phyloP scores from a whole-genome alignment of 2,888 invertebrate species.

The Steinernema carpocapsae region DNA sequence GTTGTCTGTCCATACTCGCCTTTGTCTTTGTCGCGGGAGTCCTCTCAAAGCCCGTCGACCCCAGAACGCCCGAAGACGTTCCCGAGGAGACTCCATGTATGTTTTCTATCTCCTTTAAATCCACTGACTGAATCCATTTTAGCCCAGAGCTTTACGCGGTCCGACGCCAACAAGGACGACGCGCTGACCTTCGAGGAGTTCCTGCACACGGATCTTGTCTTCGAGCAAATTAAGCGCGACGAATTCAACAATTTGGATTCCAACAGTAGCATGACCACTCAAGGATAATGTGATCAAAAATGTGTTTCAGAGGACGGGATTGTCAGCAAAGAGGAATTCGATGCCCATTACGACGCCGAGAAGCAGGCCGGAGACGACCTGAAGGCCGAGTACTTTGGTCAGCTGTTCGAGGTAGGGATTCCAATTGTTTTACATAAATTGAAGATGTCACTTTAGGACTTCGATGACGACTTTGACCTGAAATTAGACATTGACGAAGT shows the following conservation, averaged over 20 bases:
- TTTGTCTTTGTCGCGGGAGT: slow-evolving; percentile 11
- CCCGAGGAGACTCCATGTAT: slow-evolving; percentile 23
- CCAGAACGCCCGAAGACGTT: slow-evolving; percentile 25
- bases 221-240: slow-evolving; percentile 62
- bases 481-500: slow-evolving; percentile 55
- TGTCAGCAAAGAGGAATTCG: slow-evolving; percentile 57
- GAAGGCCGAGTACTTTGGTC: slow-evolving; percentile 59
- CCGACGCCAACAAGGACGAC: slow-evolving; percentile 56
- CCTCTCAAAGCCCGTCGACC: slow-evolving; percentile 8
- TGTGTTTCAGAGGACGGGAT: slow-evolving; percentile 54
- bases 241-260: slow-evolving; percentile 61
- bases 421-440: slow-evolving; percentile 34
- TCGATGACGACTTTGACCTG: slow-evolving; percentile 60
- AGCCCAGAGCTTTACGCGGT: slow-evolving; percentile 59
- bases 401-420: slow-evolving; percentile 54
- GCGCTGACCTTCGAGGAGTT: slow-evolving; percentile 61
- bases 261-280: slow-evolving; percentile 44
- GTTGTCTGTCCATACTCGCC: slow-evolving; percentile 15
- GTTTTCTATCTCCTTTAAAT: background rate
- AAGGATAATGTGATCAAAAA: background rate
- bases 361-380: slow-evolving; percentile 54
- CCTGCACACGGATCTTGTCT: slow-evolving; percentile 61
- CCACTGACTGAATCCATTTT: slow-evolving; percentile 16
- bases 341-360: slow-evolving; percentile 56
- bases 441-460: slow-evolving; percentile 48